Conservation (phyloP, 2,888 invertebrate genomes). For the Lycocerus yunnanus region DNA sequence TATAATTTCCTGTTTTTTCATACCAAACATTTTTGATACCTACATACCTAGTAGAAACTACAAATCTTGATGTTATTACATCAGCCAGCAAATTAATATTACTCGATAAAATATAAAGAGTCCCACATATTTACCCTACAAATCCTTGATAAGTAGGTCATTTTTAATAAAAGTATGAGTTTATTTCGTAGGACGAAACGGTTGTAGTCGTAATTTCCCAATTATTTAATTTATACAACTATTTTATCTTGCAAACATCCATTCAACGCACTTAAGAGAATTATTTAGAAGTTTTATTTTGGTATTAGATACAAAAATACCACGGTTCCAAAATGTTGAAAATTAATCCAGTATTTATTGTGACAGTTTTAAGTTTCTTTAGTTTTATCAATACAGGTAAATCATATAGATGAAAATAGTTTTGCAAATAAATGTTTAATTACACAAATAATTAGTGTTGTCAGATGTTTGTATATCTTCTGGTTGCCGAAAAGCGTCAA, state of each 20-base stretch:
- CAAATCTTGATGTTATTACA: neutral
- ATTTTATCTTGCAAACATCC: constrained; percentile 1
- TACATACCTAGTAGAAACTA: neutral
- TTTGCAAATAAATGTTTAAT: neutral
- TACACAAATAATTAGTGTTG: neutral
- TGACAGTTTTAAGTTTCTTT: neutral
- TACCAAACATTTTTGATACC: neutral
- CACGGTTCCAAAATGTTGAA: neutral
- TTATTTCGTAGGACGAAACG: constrained; percentile 4
- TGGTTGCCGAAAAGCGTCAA: constrained; percentile 80
- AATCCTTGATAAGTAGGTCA: constrained; percentile 3
- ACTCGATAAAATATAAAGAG: neutral
- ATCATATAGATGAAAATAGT: neutral
- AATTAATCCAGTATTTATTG: neutral
- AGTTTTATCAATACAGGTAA: neutral
- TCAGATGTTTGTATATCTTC: constrained; percentile 54
- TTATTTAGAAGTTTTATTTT: neutral
- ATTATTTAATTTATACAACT: constrained; percentile 5
- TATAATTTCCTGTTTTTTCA: neutral
- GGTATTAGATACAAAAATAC: neutral
- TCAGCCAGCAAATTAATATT: neutral
- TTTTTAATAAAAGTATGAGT: constrained; percentile 4
- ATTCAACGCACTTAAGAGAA: constrained; percentile 1
- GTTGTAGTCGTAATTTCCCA: constrained; percentile 3
- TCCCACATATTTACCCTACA: neutral